Base-by-base conservation (phyloP, 2,888 invertebrate genomes). In the Pristionchus japonicus region DNA sequence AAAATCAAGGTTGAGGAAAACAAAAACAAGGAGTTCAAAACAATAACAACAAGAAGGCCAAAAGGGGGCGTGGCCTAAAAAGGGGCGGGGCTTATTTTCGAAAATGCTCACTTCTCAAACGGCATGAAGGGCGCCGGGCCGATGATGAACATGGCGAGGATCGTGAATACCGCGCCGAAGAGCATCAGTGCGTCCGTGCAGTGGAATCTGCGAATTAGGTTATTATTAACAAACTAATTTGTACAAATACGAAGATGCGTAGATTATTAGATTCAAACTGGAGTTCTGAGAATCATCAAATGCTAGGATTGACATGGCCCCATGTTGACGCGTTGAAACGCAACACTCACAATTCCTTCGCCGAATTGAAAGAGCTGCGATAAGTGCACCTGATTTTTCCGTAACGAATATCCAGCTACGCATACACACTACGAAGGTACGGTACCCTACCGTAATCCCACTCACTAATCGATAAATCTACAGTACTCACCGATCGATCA, bases 121-220 rank as follows among this genome's bases (percentile, higher is more conserved):
- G 89, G 88, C 49, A 94, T 84, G 17, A 94, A 87, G 6, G 94
- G 95, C 20, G 94, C 90, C 3, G 95, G 94, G 4, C 94, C 95
- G 70, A 94, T 92, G 74, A 95, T 89, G 43, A 94, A 77, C 94
- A 94, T 94, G 11, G 93, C 92, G 17, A 94, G 43, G 9, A 92
- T 85, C 0, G 94, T 93, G 27, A 92, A 90, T 1, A 92, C 37
- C 0, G 94, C 92, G 27, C 94, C 94, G 61, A 93, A 90, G 27
- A 95, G 61, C 91, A 95, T 93, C n/a, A 94, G 88, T 15, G 89
- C 49, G 70, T 90, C 90, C 34, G 90, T 90, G 83, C 92, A 92
- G 70, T 92, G 90, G 90, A 91, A 93, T 67, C 90, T 89, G 88
- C 31, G 13, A 61, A 64, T 64, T 23, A 27, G 6, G 13, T 4